Conservation (phyloP, 2,113 vertebrate species). For the Chloroceryle aenea region DNA sequence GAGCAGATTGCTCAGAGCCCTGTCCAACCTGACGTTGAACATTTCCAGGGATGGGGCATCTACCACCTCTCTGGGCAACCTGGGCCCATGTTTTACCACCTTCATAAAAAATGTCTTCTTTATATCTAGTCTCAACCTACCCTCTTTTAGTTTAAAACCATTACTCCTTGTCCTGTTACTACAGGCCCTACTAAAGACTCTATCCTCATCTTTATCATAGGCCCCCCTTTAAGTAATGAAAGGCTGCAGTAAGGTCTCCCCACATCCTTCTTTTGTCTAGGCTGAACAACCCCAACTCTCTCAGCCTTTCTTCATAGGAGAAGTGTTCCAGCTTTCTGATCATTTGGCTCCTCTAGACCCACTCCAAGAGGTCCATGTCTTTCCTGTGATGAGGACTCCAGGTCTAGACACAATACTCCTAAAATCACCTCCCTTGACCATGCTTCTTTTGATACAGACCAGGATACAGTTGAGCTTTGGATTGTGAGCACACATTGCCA, state of each 20-base stretch:
- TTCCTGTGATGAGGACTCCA: background rate
- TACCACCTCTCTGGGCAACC: background rate
- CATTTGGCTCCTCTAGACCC: background rate
- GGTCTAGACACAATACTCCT: background rate
- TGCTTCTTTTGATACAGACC: background rate
- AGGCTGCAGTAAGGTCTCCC: background rate
- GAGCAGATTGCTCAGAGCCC: background rate
- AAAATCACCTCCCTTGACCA: background rate
- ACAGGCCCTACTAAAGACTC: background rate
- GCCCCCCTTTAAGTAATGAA: background rate
- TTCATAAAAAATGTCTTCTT: background rate
- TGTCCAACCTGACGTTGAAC: background rate
- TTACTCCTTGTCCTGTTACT: background rate
- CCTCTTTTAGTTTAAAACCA: background rate
- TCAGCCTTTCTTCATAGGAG: background rate
- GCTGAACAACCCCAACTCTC: background rate
- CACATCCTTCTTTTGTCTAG: background rate
- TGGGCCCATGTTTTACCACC: background rate
- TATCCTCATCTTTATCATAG: background rate
- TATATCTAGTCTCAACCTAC: background rate
- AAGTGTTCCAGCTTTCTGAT: background rate
- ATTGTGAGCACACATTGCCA: accelerated
- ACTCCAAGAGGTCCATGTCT: background rate
- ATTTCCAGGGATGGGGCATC: background rate
- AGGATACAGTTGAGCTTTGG: background rate